phyloP scores from a whole-genome alignment of 2,888 invertebrate species.

The Arge pagana region DNA sequence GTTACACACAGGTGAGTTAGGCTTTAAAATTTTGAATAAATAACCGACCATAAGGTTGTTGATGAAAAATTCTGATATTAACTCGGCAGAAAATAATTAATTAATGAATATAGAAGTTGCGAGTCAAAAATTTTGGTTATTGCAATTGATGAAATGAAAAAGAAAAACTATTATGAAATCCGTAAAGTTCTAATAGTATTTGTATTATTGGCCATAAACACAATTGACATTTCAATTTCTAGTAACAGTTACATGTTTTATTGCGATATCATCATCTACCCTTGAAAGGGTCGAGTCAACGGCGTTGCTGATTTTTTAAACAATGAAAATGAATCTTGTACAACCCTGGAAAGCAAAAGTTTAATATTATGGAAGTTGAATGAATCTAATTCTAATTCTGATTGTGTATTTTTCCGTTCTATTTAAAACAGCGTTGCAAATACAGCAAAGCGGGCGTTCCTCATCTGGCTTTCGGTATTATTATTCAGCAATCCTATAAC shows the following conservation, averaged over 20 bases:
- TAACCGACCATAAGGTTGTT: too few species aligned
- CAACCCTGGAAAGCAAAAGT: too few species aligned
- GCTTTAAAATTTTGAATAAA: slow-evolving; percentile 2
- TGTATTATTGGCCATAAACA: slow-evolving; percentile 12
- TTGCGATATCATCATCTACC: too few species aligned
- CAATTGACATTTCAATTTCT: slow-evolving; percentile 30
- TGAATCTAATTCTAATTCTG: not conserved
- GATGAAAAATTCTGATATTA: slow-evolving; percentile 4
- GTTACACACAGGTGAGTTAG: slow-evolving; percentile 73
- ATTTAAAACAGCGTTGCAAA: slow-evolving; percentile 70
- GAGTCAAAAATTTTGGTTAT: not conserved
- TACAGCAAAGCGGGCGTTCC: slow-evolving; percentile 76
- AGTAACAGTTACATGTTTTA: too few species aligned
- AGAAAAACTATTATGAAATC: too few species aligned
- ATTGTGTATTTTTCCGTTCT: slow-evolving; percentile 2
- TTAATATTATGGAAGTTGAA: not conserved
- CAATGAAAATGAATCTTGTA: too few species aligned
- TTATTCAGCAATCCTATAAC: slow-evolving; percentile 78
- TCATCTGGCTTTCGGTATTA: slow-evolving; percentile 77
- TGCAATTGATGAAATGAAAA: too few species aligned
- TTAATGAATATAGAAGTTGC: too few species aligned
- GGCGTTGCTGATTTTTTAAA: too few species aligned
- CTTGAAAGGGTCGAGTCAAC: too few species aligned
- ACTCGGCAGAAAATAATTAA: too few species aligned
- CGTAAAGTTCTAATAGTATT: too few species aligned